Conservation (phyloP, 2,888 invertebrate species). For the Phaonia tiefii region DNA sequence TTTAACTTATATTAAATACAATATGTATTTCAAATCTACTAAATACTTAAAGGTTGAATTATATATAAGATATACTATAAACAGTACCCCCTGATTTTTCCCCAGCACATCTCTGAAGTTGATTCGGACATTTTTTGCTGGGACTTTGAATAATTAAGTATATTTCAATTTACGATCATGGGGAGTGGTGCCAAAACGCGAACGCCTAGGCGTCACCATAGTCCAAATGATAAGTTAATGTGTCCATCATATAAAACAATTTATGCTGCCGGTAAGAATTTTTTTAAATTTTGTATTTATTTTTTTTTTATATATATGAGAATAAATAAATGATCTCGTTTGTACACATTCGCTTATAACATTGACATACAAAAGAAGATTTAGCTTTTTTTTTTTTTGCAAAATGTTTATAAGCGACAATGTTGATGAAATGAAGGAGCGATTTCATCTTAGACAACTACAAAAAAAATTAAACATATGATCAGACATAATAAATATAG, state of each 20-base stretch:
- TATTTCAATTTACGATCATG: slow-evolving; percentile 12
- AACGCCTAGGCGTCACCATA: slow-evolving; percentile 7
- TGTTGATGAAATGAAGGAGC: slow-evolving; percentile 6
- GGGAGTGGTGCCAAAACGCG: slow-evolving; percentile 12
- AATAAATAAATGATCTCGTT: not conserved
- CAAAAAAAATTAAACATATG: not conserved
- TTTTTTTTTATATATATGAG: no score
- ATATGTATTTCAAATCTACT: no score
- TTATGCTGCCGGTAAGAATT: slow-evolving; percentile 4
- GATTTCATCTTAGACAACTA: not conserved
- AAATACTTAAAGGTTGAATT: no score
- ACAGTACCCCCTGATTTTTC: no score
- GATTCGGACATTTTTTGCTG: no score
- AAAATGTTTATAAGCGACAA: slow-evolving; percentile 17
- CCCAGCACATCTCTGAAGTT: no score
- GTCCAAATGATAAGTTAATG: slow-evolving; percentile 12
- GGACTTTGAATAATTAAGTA: no score
- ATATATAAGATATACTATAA: no score
- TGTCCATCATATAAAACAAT: slow-evolving; percentile 32
- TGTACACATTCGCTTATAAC: not conserved
- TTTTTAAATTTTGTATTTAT: no score
- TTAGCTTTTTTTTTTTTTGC: not conserved
- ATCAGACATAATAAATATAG: no score
- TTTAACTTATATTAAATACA: no score
- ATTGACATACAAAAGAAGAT: slow-evolving; percentile 13